Base-by-base conservation (phyloP, 2,797 vertebrate species). In the Alosa sapidissima region DNA sequence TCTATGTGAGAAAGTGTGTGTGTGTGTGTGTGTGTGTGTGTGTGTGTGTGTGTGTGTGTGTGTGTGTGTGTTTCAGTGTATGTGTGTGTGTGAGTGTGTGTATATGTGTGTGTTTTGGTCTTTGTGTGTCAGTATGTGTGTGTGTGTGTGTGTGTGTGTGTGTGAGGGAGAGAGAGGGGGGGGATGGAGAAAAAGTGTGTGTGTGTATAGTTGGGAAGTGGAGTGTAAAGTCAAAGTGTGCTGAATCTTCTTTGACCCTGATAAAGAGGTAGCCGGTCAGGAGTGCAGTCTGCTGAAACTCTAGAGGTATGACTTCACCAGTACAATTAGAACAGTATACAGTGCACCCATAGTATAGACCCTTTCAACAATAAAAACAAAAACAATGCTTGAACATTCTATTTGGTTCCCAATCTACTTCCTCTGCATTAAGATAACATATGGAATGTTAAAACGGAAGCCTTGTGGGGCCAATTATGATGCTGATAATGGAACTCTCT, bases 161-260 rank as follows among this genome's bases (percentile, higher is more conserved):
- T 16, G 36, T 54, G 47, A 41, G 82, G 48, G 88, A 89, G n/a
- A n/a, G n/a, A n/a, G n/a, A n/a, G n/a, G n/a, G n/a, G n/a, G n/a
- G n/a, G n/a, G n/a, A n/a, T n/a, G 86, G 49, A 51, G 49, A 51
- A 87, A 89, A 87, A 89, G 90, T 90, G 91, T 88, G 90, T 91
- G 89, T 91, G 85, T 75, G 72, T 47, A n/a, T 65, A 28, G 45
- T 33, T 68, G 21, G 82, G 65, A 55, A 90, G 19, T 87, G 82
- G 87, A 36, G 87, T 87, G 89, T 83, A 88, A 28, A 91, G 85
- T 81, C 86, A 82, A 60, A 81, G 84, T n/a, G 85, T 58, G 85
- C 60, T 84, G 16, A 82, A 65, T 33, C 24, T 65, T 65, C 62
- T 65, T 0, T 75, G 68, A 41, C 68, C 68, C 28, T 75, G 68